A percentile compares a stretch with the other conserved stretches of the same genome.
These are phyloP conservation scores for Sthenelais limicola DNA, from an alignment of 2,888 invertebrate genomes.

Conservation along the genomic window DNA sequence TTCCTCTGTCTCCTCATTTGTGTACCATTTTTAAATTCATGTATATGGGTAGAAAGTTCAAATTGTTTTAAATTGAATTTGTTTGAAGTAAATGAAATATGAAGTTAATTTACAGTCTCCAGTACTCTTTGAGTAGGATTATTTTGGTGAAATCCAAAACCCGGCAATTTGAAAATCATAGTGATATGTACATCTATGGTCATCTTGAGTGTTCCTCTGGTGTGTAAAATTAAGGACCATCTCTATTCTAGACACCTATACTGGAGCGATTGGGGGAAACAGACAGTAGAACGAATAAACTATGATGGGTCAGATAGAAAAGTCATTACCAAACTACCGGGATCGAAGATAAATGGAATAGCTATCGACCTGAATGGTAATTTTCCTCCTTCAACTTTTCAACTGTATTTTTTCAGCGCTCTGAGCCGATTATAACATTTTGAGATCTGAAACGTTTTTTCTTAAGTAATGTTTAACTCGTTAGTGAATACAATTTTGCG, in stretches of 20 bases:
- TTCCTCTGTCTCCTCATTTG: neutral
- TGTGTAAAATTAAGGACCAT: neutral
- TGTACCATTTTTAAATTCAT: neutral
- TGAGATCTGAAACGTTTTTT: no score
- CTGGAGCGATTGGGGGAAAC: conserved; percentile 48
- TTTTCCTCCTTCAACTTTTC: no score
- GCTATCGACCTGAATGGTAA: conserved; percentile 45
- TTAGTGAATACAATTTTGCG: no score
- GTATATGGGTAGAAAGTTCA: no score
- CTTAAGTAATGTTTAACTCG: no score
- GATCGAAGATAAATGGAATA: conserved; percentile 45
- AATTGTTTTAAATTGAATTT: neutral
- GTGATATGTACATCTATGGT: neutral
- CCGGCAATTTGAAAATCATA: no score
- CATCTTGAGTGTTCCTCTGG: neutral
- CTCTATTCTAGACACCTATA: conserved; percentile 41
- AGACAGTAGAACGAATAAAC: conserved; percentile 43
- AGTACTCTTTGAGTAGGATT: no score
- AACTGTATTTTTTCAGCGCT: no score
- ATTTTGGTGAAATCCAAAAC: no score
- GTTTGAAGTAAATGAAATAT: no score
- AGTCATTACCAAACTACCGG: conserved; percentile 11
- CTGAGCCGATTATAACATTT: no score
- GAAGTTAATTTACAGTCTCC: no score
- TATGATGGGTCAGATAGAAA: conserved; percentile 44